A percentile compares a stretch with the other conserved stretches of the same genome.
phyloP scores from a whole-genome alignment of 2,888 invertebrate species.

The Meta bourneti region DNA sequence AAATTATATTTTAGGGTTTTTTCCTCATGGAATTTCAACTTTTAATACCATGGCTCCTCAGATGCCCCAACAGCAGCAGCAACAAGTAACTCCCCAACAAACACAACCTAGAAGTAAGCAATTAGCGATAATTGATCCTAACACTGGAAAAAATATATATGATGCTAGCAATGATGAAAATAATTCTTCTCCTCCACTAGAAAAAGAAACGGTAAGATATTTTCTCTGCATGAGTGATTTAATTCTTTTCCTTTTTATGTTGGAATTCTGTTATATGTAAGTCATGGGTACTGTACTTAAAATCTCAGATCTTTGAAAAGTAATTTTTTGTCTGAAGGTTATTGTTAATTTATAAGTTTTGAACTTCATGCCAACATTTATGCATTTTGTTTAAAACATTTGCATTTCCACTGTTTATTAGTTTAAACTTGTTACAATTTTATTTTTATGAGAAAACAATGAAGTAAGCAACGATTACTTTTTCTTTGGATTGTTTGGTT shows the following conservation, averaged over 20 bases:
- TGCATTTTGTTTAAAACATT: no score
- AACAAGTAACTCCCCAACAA: not conserved
- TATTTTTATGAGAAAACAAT: not conserved
- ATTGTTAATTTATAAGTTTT: no score
- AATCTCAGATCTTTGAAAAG: no score
- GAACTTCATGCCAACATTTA: no score
- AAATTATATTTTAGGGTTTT: conserved; percentile 28
- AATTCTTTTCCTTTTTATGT: not conserved
- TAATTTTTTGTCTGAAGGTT: no score
- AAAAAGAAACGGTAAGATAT: conserved; percentile 54
- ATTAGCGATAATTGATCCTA: conserved; percentile 55
- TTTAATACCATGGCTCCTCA: conserved; percentile 30
- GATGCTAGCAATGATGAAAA: conserved; percentile 32
- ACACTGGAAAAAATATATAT: conserved; percentile 58
- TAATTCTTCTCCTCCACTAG: not conserved
- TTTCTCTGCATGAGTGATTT: no score
- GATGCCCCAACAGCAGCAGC: conserved; percentile 10
- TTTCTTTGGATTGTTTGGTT: not conserved
- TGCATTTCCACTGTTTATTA: not conserved
- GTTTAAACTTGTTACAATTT: not conserved
- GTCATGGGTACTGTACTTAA: not conserved
- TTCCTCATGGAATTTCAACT: conserved; percentile 14
- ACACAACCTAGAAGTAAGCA: conserved; percentile 17
- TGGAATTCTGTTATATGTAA: conserved; percentile 1
- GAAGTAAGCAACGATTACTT: not conserved